phyloP scores from a whole-genome alignment of 1,140 invertebrate species.

The Onthophagus taurus region DNA sequence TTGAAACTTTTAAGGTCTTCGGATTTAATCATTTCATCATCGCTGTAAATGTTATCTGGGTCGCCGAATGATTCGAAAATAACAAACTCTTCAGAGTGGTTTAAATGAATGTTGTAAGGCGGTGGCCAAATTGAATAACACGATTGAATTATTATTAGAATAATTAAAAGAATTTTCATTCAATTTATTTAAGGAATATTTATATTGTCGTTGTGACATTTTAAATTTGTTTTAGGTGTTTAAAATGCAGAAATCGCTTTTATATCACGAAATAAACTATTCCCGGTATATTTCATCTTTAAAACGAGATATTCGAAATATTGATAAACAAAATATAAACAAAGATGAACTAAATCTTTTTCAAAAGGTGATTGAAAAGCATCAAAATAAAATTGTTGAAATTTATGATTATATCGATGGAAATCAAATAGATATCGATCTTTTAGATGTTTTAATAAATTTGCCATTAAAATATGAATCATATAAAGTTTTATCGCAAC shows the following conservation, averaged over 20 bases:
- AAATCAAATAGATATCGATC: background rate
- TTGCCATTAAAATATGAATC: no score
- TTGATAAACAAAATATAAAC: no score
- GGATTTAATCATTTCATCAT: constrained; percentile 32
- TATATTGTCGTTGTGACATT: background rate
- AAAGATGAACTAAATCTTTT: constrained; percentile 1
- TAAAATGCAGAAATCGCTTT: constrained; percentile 34
- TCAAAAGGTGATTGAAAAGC: background rate
- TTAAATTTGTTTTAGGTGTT: constrained; percentile 36
- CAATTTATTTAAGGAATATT: background rate
- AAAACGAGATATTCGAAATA: background rate
- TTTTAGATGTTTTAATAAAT: constrained; percentile 4
- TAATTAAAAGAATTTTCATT: no score
- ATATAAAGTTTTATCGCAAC: no score
- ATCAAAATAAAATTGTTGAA: background rate
- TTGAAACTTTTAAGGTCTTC: constrained; percentile 17
- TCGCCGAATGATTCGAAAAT: constrained; percentile 31
- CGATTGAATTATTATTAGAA: no score
- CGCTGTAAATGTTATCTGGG: constrained; percentile 27
- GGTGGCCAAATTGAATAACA: constrained; percentile 32
- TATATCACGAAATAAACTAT: constrained; percentile 38
- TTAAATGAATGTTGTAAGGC: constrained; percentile 26
- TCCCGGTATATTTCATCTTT: background rate
- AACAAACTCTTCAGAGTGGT: constrained; percentile 29
- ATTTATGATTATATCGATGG: no score